phyloP scores from a whole-genome alignment of 2,888 invertebrate species.

The Rosalia funebris region DNA sequence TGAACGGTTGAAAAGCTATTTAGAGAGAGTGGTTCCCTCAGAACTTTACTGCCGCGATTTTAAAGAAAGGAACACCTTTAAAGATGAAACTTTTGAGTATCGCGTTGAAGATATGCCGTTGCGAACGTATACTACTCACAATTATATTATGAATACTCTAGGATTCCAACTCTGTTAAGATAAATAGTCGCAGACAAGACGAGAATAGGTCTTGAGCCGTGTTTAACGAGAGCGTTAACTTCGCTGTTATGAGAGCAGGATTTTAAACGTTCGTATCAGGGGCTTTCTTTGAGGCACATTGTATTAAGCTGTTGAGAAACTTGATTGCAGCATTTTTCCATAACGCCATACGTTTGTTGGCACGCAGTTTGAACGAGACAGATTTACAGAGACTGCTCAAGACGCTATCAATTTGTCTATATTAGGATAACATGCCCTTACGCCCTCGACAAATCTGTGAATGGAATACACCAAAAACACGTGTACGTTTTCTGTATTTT shows the following conservation, averaged over 20 bases:
- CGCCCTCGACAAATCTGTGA: too few relatives aligned
- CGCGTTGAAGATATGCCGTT: conserved; percentile 3
- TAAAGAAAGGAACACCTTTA: conserved; percentile 2
- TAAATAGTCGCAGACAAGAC: conserved; percentile 48
- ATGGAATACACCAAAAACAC: too few relatives aligned
- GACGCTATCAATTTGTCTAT: too few relatives aligned
- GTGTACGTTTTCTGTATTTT: too few relatives aligned
- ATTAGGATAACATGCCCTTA: too few relatives aligned
- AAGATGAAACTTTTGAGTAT: neutral
- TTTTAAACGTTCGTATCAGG: conserved; percentile 36
- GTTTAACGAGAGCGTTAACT: conserved; percentile 44
- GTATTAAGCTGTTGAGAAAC: conserved; percentile 7
- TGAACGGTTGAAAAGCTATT: conserved; percentile 8
- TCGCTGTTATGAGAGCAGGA: conserved; percentile 43
- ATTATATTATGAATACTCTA: conserved; percentile 46
- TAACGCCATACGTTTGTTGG: too few relatives aligned
- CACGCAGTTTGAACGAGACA: too few relatives aligned
- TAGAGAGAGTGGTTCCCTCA: conserved; percentile 5
- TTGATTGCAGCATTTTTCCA: too few relatives aligned
- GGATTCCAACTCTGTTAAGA: conserved; percentile 47
- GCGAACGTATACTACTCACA: conserved; percentile 41
- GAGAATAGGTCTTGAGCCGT: conserved; percentile 43
- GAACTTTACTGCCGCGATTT: conserved; percentile 6
- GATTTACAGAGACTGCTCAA: too few relatives aligned
- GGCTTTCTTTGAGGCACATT: conserved; percentile 24